A percentile compares a stretch with the other conserved stretches of the same genome.
Evolutionary conservation across 2,888 invertebrate species (phyloP).

Genomic region (Cataglyphis rosenhaueri): DNA sequence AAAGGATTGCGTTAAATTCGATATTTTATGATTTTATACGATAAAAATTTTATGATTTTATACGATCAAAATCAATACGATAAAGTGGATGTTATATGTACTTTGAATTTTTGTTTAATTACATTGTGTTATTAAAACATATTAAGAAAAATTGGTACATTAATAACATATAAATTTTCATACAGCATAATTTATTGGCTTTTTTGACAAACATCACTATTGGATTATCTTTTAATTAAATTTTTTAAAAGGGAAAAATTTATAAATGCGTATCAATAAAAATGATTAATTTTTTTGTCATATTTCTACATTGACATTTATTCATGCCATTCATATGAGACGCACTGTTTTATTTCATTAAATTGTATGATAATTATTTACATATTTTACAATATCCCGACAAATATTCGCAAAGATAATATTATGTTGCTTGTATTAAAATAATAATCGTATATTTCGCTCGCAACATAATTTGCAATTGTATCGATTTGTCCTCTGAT

Average conservation of each 20-base stretch:
- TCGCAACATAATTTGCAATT: neutral
- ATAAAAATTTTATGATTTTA: too few species aligned
- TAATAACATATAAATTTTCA: conserved; percentile 8
- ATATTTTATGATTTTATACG: neutral
- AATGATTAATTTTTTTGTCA: neutral
- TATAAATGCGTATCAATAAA: neutral
- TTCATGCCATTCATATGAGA: neutral
- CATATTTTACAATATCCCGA: neutral
- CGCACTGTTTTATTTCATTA: neutral
- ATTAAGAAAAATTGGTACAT: neutral
- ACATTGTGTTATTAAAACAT: neutral
- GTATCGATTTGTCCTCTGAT: too few species aligned
- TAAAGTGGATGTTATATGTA: neutral
- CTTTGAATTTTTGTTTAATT: conserved; percentile 15
- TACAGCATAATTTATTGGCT: neutral
- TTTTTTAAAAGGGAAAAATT: neutral
- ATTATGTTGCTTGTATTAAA: neutral
- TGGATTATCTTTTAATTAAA: conserved; percentile 9
- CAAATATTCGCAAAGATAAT: neutral
- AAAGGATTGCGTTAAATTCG: neutral
- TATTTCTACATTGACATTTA: neutral
- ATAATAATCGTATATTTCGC: neutral
- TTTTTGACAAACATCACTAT: neutral
- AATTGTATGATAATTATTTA: neutral
- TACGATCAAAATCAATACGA: neutral